These are phyloP conservation scores for Formica exsecta DNA, from an alignment of 1,140 invertebrate genomes.

Conservation along the genomic window DNA sequence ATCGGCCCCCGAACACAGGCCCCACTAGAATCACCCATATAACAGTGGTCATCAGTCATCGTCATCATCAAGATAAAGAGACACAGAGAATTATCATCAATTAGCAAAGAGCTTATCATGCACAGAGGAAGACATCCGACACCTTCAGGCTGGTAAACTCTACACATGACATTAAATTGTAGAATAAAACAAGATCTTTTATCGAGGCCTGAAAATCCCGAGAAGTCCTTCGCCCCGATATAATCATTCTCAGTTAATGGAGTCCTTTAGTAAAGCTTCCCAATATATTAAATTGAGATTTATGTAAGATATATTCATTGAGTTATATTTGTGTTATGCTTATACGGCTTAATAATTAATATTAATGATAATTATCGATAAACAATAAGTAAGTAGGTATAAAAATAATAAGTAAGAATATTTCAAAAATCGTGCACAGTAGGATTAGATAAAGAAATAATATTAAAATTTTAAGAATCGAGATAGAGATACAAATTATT, in stretches of 20 bases:
- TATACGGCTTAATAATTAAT: not conserved
- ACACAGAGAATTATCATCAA: slow-evolving; percentile 54
- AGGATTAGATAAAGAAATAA: not conserved
- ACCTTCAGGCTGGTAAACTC: slow-evolving; percentile 30
- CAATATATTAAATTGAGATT: not conserved
- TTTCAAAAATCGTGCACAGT: slow-evolving; percentile 30
- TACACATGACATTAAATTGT: not conserved
- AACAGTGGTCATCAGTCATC: slow-evolving; percentile 83
- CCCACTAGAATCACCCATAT: slow-evolving; percentile 86
- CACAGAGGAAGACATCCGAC: slow-evolving; percentile 10
- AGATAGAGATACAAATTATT: not conserved
- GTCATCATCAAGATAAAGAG: slow-evolving; percentile 67
- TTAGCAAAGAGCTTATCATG: slow-evolving; percentile 53
- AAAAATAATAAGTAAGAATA: not conserved
- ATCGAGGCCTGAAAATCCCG: slow-evolving; percentile 41
- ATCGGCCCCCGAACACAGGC: slow-evolving; percentile 87
- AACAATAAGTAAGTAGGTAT: not conserved
- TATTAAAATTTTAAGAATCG: not conserved
- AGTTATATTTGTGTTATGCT: not conserved
- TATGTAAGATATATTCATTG: slow-evolving; percentile 2
- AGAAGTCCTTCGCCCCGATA: slow-evolving; percentile 18
- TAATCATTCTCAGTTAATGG: slow-evolving; percentile 12
- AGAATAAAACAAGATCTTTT: not conserved
- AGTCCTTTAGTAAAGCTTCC: not conserved
- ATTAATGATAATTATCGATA: slow-evolving; percentile 22